These are phyloP conservation scores for Pyrrhia umbra DNA, from an alignment of 2,888 invertebrate genomes.

Conservation along the genomic window DNA sequence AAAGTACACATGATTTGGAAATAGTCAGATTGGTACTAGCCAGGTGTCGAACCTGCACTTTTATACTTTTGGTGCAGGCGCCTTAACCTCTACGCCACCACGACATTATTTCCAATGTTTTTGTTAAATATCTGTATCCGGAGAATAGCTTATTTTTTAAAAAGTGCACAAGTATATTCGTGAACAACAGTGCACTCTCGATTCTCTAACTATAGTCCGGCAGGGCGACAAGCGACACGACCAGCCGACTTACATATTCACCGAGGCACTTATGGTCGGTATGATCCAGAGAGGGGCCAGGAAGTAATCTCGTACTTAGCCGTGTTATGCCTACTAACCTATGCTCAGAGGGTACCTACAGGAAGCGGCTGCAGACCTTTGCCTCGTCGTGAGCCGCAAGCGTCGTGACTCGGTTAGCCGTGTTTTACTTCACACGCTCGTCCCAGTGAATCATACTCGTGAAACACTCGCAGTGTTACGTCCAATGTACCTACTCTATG, in stretches of 20 bases:
- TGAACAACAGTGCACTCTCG: not conserved
- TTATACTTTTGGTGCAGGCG: too few relatives aligned
- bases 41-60: too few relatives aligned
- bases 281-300: too few relatives aligned
- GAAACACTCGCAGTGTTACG: constrained; percentile 1
- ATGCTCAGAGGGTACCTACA: not conserved
- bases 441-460: constrained; percentile 18
- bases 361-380: constrained; percentile 8
- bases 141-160: not conserved
- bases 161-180: not conserved
- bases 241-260: too few relatives aligned
- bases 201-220: too few relatives aligned
- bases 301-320: too few relatives aligned
- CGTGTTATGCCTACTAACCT: not conserved
- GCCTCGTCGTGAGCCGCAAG: constrained; percentile 9
- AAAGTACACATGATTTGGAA: too few relatives aligned
- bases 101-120: too few relatives aligned
- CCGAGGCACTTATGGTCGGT: too few relatives aligned
- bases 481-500: not conserved
- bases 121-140: too few relatives aligned
- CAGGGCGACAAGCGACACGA: not conserved
- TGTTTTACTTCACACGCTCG: not conserved
- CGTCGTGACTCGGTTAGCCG: constrained; percentile 21
- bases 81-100: too few relatives aligned
- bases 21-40: too few relatives aligned